Percentiles rank a stretch among this genome's conserved stretches.
Conservation (phyloP, 2,888 invertebrate genomes). For the Phalera bucephala region DNA sequence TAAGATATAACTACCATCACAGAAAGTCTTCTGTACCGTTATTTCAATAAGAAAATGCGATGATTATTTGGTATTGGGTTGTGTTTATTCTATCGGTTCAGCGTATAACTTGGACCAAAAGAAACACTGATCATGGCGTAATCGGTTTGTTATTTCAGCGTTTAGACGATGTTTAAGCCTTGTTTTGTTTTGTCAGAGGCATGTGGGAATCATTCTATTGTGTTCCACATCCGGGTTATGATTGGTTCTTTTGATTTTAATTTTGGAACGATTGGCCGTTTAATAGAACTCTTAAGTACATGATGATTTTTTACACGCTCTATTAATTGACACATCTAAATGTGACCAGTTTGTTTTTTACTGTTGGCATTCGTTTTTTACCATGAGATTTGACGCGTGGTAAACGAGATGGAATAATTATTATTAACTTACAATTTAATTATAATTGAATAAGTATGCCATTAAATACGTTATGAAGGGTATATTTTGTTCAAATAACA, state of each 20-base stretch:
- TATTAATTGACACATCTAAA: slow-evolving; percentile 3
- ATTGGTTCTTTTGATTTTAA: slow-evolving; percentile 61
- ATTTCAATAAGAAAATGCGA: no score
- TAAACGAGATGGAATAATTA: not conserved
- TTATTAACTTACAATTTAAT: not conserved
- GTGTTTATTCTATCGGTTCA: not conserved
- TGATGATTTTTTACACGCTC: slow-evolving; percentile 6
- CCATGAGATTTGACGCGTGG: no score
- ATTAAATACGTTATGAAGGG: slow-evolving; percentile 3
- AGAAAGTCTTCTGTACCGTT: no score
- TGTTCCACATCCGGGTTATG: slow-evolving; percentile 76
- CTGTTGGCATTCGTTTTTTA: not conserved
- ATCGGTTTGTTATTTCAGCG: slow-evolving; percentile 80
- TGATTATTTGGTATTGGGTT: no score
- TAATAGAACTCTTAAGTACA: slow-evolving; percentile 6
- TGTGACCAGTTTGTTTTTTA: slow-evolving; percentile 2
- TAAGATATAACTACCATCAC: no score
- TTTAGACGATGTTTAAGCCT: slow-evolving; percentile 74
- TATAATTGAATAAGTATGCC: not conserved
- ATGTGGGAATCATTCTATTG: slow-evolving; percentile 83
- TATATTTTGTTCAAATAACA: no score
- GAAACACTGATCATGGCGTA: slow-evolving; percentile 70
- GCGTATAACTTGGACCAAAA: slow-evolving; percentile 38
- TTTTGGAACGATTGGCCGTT: slow-evolving; percentile 47
- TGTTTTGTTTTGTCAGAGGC: slow-evolving; percentile 78